These are phyloP conservation scores for Hypena proboscidalis DNA, from an alignment of 2,888 invertebrate genomes.

Conservation along the genomic window DNA sequence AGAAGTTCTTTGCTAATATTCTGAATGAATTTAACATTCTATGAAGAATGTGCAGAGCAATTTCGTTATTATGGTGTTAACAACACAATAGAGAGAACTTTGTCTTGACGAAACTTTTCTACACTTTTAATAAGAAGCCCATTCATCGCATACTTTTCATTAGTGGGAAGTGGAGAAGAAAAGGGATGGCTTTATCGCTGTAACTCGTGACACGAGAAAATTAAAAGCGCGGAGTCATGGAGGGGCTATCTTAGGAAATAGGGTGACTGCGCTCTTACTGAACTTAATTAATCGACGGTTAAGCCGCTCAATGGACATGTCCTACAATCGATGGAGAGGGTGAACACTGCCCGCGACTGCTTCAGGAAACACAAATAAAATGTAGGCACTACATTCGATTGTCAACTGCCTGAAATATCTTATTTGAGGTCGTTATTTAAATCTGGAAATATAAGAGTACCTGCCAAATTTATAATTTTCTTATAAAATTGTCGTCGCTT, in stretches of 20 bases:
- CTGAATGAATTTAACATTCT: slow-evolving; percentile 21
- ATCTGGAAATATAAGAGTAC: too few relatives aligned
- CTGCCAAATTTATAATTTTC: too few relatives aligned
- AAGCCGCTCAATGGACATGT: slow-evolving; percentile 49
- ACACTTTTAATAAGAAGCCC: slow-evolving; percentile 77
- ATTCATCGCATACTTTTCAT: slow-evolving; percentile 78
- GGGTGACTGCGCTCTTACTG: slow-evolving; percentile 74
- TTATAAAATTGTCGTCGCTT: too few relatives aligned
- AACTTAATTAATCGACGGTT: slow-evolving; percentile 79
- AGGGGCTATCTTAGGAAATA: slow-evolving; percentile 73
- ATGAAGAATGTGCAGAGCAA: slow-evolving; percentile 42
- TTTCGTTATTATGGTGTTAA: slow-evolving; percentile 55
- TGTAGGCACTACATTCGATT: slow-evolving; percentile 11
- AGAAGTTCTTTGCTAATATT: slow-evolving; percentile 9
- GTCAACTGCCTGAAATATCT: slow-evolving; percentile 24
- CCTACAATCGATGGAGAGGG: slow-evolving; percentile 35
- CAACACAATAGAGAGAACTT: slow-evolving; percentile 66
- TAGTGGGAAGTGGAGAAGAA: slow-evolving; percentile 56
- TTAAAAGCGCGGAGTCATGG: slow-evolving; percentile 79
- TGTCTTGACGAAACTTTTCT: slow-evolving; percentile 71
- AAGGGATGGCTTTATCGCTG: slow-evolving; percentile 72
- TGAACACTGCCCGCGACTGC: slow-evolving; percentile 19
- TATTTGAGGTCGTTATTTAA: too few relatives aligned
- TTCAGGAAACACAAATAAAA: slow-evolving; percentile 26
- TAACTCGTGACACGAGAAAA: slow-evolving; percentile 81